phyloP scores from a whole-genome alignment of 2,888 invertebrate genomes.

The Sminthurides aquaticus region DNA sequence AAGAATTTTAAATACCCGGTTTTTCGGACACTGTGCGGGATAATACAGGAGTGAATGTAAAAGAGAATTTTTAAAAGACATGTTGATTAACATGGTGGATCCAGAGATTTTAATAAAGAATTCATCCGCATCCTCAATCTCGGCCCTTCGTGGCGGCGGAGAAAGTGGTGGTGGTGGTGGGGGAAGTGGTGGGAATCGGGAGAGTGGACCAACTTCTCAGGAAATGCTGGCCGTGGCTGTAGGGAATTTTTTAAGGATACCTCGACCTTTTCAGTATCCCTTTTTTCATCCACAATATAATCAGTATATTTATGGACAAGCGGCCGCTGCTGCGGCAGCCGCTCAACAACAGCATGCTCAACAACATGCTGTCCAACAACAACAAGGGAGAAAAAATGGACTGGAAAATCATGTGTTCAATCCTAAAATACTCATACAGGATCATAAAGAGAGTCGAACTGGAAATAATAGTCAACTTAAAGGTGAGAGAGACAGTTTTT shows the following conservation, averaged over 20 bases:
- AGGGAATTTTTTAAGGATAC: conserved; percentile 21
- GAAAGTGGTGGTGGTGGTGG: neutral
- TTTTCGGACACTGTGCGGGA: no score
- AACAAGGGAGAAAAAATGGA: conserved; percentile 17
- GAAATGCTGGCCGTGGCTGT: conserved; percentile 23
- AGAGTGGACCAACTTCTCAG: neutral
- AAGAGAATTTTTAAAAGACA: no score
- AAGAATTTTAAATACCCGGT: no score
- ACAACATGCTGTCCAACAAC: conserved; percentile 3
- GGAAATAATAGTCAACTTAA: conserved; percentile 5
- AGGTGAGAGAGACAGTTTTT: no score
- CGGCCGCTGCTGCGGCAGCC: conserved; percentile 3
- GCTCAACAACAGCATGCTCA: conserved; percentile 9
- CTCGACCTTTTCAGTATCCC: conserved; percentile 23
- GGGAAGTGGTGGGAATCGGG: conserved; percentile 3
- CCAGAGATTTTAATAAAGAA: conserved; percentile 21
- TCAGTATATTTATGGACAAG: conserved; percentile 21
- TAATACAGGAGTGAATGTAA: no score
- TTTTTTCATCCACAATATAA: conserved; percentile 23
- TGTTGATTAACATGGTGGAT: conserved; percentile 25
- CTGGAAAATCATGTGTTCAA: conserved; percentile 26
- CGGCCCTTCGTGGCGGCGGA: neutral
- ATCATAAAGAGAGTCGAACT: conserved; percentile 12
- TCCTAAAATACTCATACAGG: conserved; percentile 25
- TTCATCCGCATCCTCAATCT: conserved; percentile 8